Percentiles rank a stretch among this genome's conserved stretches.
Conservation (phyloP, 2,797 vertebrate genomes). For the Heterohyrax brucei region DNA sequence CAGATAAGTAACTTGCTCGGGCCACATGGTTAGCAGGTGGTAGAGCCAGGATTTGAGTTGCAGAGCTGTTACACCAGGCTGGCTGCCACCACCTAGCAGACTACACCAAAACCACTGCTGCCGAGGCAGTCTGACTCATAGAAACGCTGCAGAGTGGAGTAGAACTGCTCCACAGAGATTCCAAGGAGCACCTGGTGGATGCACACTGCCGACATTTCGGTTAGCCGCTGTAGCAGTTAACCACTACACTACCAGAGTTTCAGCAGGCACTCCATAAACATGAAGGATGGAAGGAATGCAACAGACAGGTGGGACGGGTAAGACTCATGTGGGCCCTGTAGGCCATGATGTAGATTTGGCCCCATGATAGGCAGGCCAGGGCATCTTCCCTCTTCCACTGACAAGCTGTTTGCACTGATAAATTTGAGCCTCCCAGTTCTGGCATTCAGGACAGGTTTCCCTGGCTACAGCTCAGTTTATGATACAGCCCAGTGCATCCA, state of each 20-base stretch:
- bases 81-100: background rate
- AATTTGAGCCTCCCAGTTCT: background rate
- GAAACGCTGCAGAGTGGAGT: no score
- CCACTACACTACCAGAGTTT: no score
- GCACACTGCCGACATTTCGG: no score
- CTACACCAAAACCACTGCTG: no score
- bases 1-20: background rate
- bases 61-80: background rate
- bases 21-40: background rate
- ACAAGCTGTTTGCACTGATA: background rate
- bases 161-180: no score
- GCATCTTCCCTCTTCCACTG: background rate
- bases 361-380: rapidly evolving
- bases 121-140: no score
- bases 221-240: no score
- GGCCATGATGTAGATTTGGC: background rate
- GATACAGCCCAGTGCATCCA: background rate
- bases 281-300: background rate
- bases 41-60: background rate
- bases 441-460: background rate
- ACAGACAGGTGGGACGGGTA: background rate
- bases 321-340: rapidly evolving
- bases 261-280: background rate
- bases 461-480: no score
- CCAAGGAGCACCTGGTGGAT: no score